Base-by-base conservation (phyloP, 2,113 vertebrate species). In the Cromileptes altivelis region DNA sequence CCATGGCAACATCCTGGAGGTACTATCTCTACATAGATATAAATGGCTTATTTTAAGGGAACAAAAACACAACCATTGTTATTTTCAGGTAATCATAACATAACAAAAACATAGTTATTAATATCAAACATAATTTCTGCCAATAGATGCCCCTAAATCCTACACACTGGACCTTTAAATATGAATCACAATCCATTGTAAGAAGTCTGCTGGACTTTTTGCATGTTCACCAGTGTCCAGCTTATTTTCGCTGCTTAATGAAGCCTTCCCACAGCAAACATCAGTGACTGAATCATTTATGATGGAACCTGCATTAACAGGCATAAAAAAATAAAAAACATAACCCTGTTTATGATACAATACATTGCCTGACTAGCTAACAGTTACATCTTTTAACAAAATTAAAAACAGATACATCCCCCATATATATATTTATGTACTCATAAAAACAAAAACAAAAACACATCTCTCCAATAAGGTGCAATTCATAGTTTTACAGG, bases 401-500 rank as follows among this genome's bases (percentile, higher is more conserved):
- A 64, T 52, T 7, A 40, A 68, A 85, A 60, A 49, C 9, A 50
- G 55, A 67, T 62, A 76, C 42, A 77, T 47, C 45, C 40, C 19
- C 21, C 23, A 71, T 15, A 68, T 47, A 45, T 68, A 81, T 60
- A 57, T 40, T 27, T 58, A 78, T 64, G 23, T 61, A 77, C 4
- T 23, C 4, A 77, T 49, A 49, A 71, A 42, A 18, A 58, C 17
- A 58, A 56, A 18, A 57, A 69, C 12, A 64, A 72, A 82, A 67
- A 23, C 37, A 84, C 75, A 65, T 78, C 77, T 70, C 72, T 65
- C 78, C 47, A 63, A 42, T 88, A 92, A 91, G 91, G 90, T 93
- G 92, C 92, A 89, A 85, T 64, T 87, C 73, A 83, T 80, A 80
- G 78, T 63, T 85, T 70, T 56, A 82, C 67, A 90, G 62, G 72